Conservation (phyloP, 2,888 invertebrate species). For the Petrophora chlorosata region DNA sequence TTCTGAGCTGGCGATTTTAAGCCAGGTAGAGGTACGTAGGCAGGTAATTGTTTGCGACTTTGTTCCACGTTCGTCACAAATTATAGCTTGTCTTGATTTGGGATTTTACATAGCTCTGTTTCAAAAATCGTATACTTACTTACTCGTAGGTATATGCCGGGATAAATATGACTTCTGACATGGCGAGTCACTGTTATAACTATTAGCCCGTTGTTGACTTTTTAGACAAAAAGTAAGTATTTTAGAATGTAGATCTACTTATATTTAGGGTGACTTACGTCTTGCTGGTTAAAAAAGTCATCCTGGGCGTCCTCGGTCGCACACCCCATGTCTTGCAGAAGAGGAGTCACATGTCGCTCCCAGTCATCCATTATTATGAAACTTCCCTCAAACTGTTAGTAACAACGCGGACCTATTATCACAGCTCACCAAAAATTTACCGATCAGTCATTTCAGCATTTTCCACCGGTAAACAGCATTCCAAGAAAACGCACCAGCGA, state of each 20-base stretch:
- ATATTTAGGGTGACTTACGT: slow-evolving; percentile 80
- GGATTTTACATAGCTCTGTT: too few species aligned
- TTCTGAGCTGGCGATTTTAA: too few species aligned
- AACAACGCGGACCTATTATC: slow-evolving; percentile 56
- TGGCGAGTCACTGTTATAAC: too few species aligned
- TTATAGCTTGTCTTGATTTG: too few species aligned
- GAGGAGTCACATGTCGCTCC: slow-evolving; percentile 84
- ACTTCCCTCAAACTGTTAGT: slow-evolving; percentile 53
- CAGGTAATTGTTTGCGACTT: too few species aligned
- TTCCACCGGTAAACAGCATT: slow-evolving; percentile 55
- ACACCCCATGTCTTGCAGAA: slow-evolving; percentile 84
- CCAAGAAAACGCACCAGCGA: slow-evolving; percentile 38
- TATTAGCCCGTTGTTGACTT: too few species aligned
- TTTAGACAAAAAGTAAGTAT: not conserved
- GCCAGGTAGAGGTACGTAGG: too few species aligned
- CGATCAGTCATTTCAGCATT: slow-evolving; percentile 57
- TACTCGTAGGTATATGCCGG: too few species aligned
- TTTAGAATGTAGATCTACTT: not conserved
- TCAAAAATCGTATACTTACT: too few species aligned
- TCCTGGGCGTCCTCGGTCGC: slow-evolving; percentile 81
- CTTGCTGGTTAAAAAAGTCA: slow-evolving; percentile 84
- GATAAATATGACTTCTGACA: too few species aligned
- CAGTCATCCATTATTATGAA: slow-evolving; percentile 81
- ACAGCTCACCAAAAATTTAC: slow-evolving; percentile 67
- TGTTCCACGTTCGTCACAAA: too few species aligned